phyloP scores from a whole-genome alignment of 2,888 invertebrate species.

The Oeneis ivallda region DNA sequence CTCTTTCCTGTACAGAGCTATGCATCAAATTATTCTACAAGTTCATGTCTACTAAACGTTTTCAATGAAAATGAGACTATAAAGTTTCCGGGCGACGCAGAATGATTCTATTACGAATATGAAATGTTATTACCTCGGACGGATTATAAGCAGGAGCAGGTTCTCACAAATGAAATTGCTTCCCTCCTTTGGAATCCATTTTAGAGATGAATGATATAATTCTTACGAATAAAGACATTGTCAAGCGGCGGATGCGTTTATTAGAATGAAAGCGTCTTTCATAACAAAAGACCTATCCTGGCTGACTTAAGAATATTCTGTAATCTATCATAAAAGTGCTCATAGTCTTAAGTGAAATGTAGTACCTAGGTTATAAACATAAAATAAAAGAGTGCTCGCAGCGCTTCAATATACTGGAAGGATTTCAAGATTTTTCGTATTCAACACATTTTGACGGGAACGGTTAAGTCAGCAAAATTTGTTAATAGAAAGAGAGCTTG shows the following conservation, averaged over 20 bases:
- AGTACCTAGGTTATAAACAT: slow-evolving; percentile 21
- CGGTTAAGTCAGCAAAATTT: slow-evolving; percentile 35
- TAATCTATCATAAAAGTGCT: slow-evolving; percentile 30
- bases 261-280: slow-evolving; percentile 41
- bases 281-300: slow-evolving; percentile 32
- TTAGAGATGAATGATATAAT: slow-evolving; percentile 79
- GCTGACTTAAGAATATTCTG: slow-evolving; percentile 27
- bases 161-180: slow-evolving; percentile 81
- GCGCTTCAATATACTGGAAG: slow-evolving; percentile 36
- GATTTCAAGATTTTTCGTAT: slow-evolving; percentile 38
- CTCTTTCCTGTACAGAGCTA: slow-evolving; percentile 56
- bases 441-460: slow-evolving; percentile 38
- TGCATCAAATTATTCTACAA: slow-evolving; percentile 77
- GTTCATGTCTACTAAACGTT: slow-evolving; percentile 79
- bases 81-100: slow-evolving; percentile 79
- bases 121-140: slow-evolving; percentile 81
- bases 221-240: slow-evolving; percentile 77
- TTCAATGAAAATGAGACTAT: slow-evolving; percentile 81
- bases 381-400: slow-evolving; percentile 22
- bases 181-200: slow-evolving; percentile 80
- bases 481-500: slow-evolving; percentile 36
- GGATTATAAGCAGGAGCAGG: slow-evolving; percentile 81
- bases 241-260: slow-evolving; percentile 66
- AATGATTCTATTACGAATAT: slow-evolving; percentile 82
- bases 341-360: slow-evolving; percentile 23